Evolutionary conservation across 2,113 vertebrate genomes (phyloP), one percentile per base, ranked within the genome.

Genomic region (Apeltes quadracus): DNA sequence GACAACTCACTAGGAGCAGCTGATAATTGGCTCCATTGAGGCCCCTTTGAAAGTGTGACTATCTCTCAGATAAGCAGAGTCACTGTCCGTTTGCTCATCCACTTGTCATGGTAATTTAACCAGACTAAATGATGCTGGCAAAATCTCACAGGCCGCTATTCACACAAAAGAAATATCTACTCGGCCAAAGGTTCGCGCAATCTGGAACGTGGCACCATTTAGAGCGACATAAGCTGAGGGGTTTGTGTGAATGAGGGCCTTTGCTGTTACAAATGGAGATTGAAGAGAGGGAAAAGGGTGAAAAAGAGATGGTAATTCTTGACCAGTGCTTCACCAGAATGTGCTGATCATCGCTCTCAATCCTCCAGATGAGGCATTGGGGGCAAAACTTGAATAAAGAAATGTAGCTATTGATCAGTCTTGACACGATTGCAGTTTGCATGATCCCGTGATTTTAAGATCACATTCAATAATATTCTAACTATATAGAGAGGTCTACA

Each of bases 11-110:
- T 65, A 65, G 55, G 69, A 85, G 63, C 74, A 86, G 70, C 76
- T 87, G 85, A 92, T 92, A 92, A 93, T 92, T 92, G 91, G 91
- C 86, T 91, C 87, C 80, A 92, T 93, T 92, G 91, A 90, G 87
- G 78, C 78, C 84, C 78, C 79, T 87, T 91, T 92, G 85, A 87
- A 92, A 90, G 90, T 88, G 87, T 86, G 88, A 73, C 84, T 90
- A 84, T 85, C 75, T 67, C 78, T 68, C 71, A 83, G 84, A 88
- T 90, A 90, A 89, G 83, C 86, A 84, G 75, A 86, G 77, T 72
- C 78, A 72, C 83, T 87, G 86, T 89, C 73, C 83, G 59, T 82
- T 81, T 80, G 69, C 82, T 86, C 85, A 84, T 89, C 82, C 86
- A 65, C 89, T 85, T 87, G 83, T 91, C 88, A 86, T 88, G 91